Evolutionary conservation across 2,888 invertebrate species (phyloP).

Genomic region (Alloplasta piceator): DNA sequence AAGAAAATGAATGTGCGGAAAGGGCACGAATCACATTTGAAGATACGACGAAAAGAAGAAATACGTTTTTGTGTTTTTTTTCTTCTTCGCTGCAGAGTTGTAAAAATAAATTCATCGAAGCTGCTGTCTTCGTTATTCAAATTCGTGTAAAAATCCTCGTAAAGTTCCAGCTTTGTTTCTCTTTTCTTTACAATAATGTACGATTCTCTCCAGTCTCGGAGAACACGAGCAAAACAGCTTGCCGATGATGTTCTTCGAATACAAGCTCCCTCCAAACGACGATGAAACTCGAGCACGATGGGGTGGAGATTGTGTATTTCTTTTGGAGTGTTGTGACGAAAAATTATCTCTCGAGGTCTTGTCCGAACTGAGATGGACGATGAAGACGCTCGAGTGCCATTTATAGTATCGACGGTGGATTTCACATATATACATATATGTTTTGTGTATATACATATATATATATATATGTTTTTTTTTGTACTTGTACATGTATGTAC

Average conservation of each 20-base stretch:
- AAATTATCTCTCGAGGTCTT: conserved; percentile 44
- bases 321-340: conserved; percentile 37
- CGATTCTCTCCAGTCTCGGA: conserved; percentile 3
- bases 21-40: not conserved
- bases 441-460: conserved; percentile 58
- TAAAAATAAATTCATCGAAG: conserved; percentile 9
- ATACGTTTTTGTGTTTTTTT: not conserved
- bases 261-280: conserved; percentile 14
- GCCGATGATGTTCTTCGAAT: not conserved
- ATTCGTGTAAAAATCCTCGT: not conserved
- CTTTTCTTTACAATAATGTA: conserved; percentile 18
- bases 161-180: conserved; percentile 15
- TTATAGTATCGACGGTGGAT: conserved; percentile 14
- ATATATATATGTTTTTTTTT: conserved; percentile 55
- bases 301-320: not conserved
- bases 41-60: not conserved
- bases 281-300: conserved; percentile 19
- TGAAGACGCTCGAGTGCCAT: conserved; percentile 49
- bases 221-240: conserved; percentile 15
- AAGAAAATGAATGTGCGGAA: not conserved
- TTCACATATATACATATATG: conserved; percentile 69
- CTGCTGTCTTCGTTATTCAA: conserved; percentile 1
- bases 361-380: conserved; percentile 49
- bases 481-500: conserved; percentile 59
- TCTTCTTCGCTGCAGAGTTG: not conserved